Conservation (phyloP, 2,113 vertebrate genomes). For the Salvelinus sp. region DNA sequence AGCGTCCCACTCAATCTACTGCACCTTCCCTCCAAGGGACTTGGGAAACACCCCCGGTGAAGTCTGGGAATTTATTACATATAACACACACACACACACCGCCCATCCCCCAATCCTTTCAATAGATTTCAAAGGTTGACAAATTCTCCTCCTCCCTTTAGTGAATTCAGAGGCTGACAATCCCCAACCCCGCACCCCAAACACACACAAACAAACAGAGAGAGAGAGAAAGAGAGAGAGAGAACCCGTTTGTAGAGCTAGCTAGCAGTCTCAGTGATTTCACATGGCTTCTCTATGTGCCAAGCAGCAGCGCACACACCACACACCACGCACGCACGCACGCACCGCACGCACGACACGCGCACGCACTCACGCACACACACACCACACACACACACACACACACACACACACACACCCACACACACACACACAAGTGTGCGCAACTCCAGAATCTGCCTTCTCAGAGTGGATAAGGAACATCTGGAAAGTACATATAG, state of each 20-base stretch:
- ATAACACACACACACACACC: conserved; percentile 38
- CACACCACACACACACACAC: too few species aligned
- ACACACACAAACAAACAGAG: background rate
- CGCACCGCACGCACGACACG: too few species aligned
- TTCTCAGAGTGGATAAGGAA: conserved; percentile 29
- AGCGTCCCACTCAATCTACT: conserved; percentile 43
- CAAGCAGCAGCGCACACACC: background rate
- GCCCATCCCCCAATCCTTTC: conserved; percentile 62
- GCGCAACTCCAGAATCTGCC: conserved; percentile 31
- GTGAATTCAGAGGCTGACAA: conserved; percentile 25
- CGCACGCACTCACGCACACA: too few species aligned
- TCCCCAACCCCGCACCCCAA: background rate
- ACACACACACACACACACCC: background rate
- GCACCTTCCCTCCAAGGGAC: conserved; percentile 11
- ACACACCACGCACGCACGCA: too few species aligned
- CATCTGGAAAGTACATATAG: conserved; percentile 1
- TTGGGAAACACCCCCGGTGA: conserved; percentile 49
- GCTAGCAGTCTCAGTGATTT: background rate
- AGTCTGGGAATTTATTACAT: conserved; percentile 64
- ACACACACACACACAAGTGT: background rate
- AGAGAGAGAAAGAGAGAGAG: too few species aligned
- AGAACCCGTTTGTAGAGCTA: background rate
- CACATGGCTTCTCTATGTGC: conserved; percentile 1
- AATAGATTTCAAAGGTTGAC: conserved; percentile 56
- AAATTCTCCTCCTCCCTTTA: conserved; percentile 43